Evolutionary conservation across 2,888 invertebrate genomes (phyloP), one percentile per base, ranked within the genome.

Genomic region (Coremacera marginata): DNA sequence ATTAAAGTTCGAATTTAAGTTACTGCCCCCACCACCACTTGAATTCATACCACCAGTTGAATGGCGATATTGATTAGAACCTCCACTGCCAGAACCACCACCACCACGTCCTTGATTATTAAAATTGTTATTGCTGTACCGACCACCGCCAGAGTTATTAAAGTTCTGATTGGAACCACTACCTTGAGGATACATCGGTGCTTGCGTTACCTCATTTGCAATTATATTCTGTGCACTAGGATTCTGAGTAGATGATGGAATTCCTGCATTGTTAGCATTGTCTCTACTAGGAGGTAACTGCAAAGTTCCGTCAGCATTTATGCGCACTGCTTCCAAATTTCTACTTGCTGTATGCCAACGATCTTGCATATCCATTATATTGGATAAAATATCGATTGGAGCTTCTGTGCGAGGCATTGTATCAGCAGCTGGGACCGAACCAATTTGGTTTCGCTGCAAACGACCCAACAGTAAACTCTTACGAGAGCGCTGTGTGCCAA

Each of bases 301-400:
- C 0, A 95, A 86, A 25, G 91, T 92, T 0, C 95, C 95, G 82
- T 93, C 92, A 3, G 85, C 77, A 60, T 84, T 85, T 19, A 89
- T 88, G 37, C 80, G 84, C 2, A 91, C 91, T 62, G 92, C 91
- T 8, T 93, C 90, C 3, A 92, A 88, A 31, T 92, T 86, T 3
- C 87, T 90, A 68, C 92, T 91, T 79, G 92, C 93, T 7, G 93
- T 93, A 86, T 94, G 94, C 89, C 95, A 92, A 78, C 93, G 90
- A 70, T 93, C 91, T 87, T 95, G 95, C 81, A 92, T 91, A 80
- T 92, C 92, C 83, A 95, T 89, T 81, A 95, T 95, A 83, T 91
- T 92, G 44, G 92, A 92, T 5, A 95, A 89, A 9, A 95, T 84
- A 88, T 95, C 94, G 2, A 44, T 14, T 11, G 82, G 77, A 63